A percentile compares a stretch with the other conserved stretches of the same genome.
These are phyloP conservation scores for Montipora foliosa DNA, from an alignment of 64 coral and sea anemone genomes.

Conservation along the genomic window DNA sequence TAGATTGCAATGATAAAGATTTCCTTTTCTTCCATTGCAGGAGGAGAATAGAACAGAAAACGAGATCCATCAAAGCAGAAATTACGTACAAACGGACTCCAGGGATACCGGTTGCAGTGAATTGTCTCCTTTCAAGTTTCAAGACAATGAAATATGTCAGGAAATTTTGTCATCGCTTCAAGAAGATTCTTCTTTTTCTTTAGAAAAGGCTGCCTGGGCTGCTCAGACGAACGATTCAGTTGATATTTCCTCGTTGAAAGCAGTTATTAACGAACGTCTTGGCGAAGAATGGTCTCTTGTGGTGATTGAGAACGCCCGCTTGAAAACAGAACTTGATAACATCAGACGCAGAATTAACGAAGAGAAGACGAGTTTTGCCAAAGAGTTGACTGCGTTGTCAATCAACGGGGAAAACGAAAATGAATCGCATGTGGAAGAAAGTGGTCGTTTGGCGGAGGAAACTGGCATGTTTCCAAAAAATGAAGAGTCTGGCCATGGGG, in stretches of 20 bases:
- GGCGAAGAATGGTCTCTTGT: constrained; percentile 59
- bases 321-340: constrained; percentile 41
- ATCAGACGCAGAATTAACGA: constrained; percentile 32
- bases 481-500: neutral
- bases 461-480: neutral
- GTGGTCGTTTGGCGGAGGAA: neutral
- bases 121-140: neutral
- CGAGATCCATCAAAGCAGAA: neutral
- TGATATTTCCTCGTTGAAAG: constrained; percentile 38
- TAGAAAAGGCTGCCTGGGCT: constrained; percentile 35
- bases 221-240: constrained; percentile 4
- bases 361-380: constrained; percentile 27
- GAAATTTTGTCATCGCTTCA: constrained; percentile 5
- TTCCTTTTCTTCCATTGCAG: neutral
- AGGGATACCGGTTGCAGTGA: neutral
- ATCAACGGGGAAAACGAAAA: neutral
- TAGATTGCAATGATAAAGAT: too few relatives aligned
- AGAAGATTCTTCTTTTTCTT: neutral
- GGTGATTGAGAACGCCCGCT: constrained; percentile 32
- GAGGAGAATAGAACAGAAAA: neutral
- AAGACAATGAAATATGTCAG: neutral
- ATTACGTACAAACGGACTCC: constrained; percentile 1
- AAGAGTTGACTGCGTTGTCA: constrained; percentile 38
- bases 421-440: neutral
- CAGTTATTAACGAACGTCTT: constrained; percentile 51